Base-by-base conservation (phyloP, 2,797 vertebrate species). In the Sylvia borin region DNA sequence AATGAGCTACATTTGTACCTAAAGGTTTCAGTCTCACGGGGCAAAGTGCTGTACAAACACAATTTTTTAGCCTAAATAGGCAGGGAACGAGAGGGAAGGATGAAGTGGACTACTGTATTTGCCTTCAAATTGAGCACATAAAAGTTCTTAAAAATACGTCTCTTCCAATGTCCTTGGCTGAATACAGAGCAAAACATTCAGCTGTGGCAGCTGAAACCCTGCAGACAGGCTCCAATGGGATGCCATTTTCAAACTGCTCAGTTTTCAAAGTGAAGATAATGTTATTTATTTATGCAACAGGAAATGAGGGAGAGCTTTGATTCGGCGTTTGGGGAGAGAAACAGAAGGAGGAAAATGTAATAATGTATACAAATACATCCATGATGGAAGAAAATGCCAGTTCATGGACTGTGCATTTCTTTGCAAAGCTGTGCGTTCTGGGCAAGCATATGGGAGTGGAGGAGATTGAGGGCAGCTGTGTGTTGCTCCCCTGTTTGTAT, bases 1-100 rank as follows among this genome's bases (percentile, higher is more conserved):
- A 94, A 96, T 93, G 91, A 90, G 80, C 82, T 95, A 89, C 65
- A 79, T 95, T 93, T 90, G 64, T 96, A 96, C 88, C 88, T 64
- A 90, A 92, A 96, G 76, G 88, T 85, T 90, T 66, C 42, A 7
- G 67, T 78, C 95, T 86, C 95, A 47, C 29, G 88, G 66, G 91
- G 82, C 58, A 86, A 86, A 91, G 34, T 51, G 79, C 76, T 88
- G 55, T 84, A 81, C 73, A 86, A 91, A 92, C 48, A 92, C 75
- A 45, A 65, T 88, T 86, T 95, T 94, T 89, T 93, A 86, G 80
- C 64, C 80, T 85, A 91, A 93, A 90, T 40, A 64, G 80, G 78
- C 54, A 75, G 57, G 22, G 66, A 88, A 66, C 1, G 36, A 90
- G 36, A 32, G 27, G 21, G 45, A 94, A 90, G 77, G 90, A 94